Evolutionary conservation across 1,140 invertebrate species (phyloP).

Genomic region (Grapholita molesta): DNA sequence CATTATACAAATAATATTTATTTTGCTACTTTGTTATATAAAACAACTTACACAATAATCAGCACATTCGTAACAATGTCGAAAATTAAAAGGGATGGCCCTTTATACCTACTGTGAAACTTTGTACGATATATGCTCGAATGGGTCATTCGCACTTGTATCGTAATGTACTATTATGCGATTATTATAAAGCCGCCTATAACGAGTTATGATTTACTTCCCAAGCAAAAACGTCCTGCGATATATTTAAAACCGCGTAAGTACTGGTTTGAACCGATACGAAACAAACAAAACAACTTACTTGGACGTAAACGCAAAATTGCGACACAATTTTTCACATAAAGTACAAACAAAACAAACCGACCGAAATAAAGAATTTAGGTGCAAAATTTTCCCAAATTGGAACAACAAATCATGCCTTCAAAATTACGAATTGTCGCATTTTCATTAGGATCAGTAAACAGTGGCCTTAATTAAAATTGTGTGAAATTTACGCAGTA

Average conservation of each 20-base stretch:
- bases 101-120: too few relatives aligned
- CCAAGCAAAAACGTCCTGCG: too few relatives aligned
- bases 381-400: conserved; percentile 9
- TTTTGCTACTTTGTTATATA: too few relatives aligned
- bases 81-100: too few relatives aligned
- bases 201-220: too few relatives aligned
- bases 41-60: too few relatives aligned
- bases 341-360: not conserved
- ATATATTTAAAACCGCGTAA: not conserved
- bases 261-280: not conserved
- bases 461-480: conserved; percentile 9
- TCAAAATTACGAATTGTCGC: conserved; percentile 16
- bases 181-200: too few relatives aligned
- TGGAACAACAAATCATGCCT: conserved; percentile 9
- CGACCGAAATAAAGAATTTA: not conserved
- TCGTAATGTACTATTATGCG: too few relatives aligned
- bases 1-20: too few relatives aligned
- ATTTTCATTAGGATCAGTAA: conserved; percentile 17
- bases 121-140: too few relatives aligned
- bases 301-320: not conserved
- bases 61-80: too few relatives aligned
- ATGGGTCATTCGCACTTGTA: too few relatives aligned
- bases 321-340: not conserved
- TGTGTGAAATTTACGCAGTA: conserved; percentile 14
- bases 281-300: not conserved